A percentile compares a stretch with the other conserved stretches of the same genome.
Evolutionary conservation across 2,888 invertebrate genomes (phyloP).

Genomic region (Neoaliturus tenellus): DNA sequence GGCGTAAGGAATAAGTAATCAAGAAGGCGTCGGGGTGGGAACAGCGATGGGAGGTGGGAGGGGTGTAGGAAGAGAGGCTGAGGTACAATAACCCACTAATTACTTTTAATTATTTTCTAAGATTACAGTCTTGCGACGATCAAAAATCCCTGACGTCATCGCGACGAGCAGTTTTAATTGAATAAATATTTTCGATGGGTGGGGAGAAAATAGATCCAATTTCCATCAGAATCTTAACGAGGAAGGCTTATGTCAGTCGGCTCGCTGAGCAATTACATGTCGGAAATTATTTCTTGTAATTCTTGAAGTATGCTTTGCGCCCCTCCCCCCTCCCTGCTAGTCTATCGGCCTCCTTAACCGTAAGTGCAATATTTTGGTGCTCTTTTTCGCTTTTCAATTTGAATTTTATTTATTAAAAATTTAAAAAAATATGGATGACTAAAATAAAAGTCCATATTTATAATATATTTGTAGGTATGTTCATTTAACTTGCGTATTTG

Average conservation of each 20-base stretch:
- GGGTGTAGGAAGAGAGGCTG: background rate
- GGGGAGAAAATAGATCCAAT: conserved; percentile 51
- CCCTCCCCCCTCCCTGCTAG: background rate
- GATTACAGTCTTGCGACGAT: conserved; percentile 36
- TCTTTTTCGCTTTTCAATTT: background rate
- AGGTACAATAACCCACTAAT: conserved; percentile 56
- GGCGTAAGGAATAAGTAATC: conserved; percentile 50
- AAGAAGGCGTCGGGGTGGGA: background rate
- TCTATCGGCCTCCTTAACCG: background rate
- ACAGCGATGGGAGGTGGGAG: background rate
- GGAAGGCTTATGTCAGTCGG: conserved; percentile 43
- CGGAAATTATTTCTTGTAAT: conserved; percentile 53
- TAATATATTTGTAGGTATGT: too few relatives aligned
- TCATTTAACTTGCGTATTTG: too few relatives aligned
- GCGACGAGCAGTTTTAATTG: conserved; percentile 52
- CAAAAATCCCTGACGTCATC: conserved; percentile 47
- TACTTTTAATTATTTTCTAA: conserved; percentile 58
- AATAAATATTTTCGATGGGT: conserved; percentile 49
- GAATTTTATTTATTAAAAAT: too few relatives aligned
- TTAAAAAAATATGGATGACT: too few relatives aligned
- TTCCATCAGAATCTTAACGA: conserved; percentile 42
- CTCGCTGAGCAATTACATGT: conserved; percentile 50
- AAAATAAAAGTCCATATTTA: too few relatives aligned
- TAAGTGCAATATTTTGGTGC: background rate
- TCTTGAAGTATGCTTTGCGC: conserved; percentile 39